Base-by-base conservation (phyloP, 1,140 invertebrate species). In the Drosophila tristis region DNA sequence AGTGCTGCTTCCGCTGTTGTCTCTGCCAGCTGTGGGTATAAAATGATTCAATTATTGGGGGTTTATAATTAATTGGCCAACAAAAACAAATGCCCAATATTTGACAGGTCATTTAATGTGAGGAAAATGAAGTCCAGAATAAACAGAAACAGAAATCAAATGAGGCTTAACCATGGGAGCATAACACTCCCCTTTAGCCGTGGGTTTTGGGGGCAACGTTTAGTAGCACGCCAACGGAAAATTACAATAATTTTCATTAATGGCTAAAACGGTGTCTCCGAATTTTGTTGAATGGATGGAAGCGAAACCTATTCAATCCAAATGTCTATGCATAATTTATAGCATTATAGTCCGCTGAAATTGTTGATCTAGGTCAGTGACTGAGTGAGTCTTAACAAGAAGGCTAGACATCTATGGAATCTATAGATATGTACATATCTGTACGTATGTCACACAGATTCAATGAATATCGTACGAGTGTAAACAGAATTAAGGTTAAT, bases 61-160 rank as follows among this genome's bases (percentile, higher is more conserved):
- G 59, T 56, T 74, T 74, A 63, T n/a, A n/a, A n/a, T n/a, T 74
- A 74, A 74, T 73, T 74, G 71, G 68, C 51, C 55, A 74, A 53
- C 44, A 55, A 74, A 47, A 25, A 51, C 31, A 57, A 74, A 74
- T 26, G 74, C 56, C 13, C 74, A 74, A 74, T 64, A 74, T 74
- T 74, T 53, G 61, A 51, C 49, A 13, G 39, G 25, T 29, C 25
- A 29, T 45, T 29, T 54, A 50, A 48, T 61, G 31, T 54, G 49
- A 15, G 53, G 64, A 70, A 20, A 70, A 70, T 50, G 35, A 42
- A 44, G 49, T 55, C 68, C 60, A 74, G 57, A 62, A 25, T 13
- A 47, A 43, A 31, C 43, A 56, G 15, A 29, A 29, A 29, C 26
- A 29, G 0, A 39, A 39, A 39, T 39, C 11, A 39, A 39, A 2